phyloP scores from a whole-genome alignment of 1,140 invertebrate genomes.

The Drepana arcuata region DNA sequence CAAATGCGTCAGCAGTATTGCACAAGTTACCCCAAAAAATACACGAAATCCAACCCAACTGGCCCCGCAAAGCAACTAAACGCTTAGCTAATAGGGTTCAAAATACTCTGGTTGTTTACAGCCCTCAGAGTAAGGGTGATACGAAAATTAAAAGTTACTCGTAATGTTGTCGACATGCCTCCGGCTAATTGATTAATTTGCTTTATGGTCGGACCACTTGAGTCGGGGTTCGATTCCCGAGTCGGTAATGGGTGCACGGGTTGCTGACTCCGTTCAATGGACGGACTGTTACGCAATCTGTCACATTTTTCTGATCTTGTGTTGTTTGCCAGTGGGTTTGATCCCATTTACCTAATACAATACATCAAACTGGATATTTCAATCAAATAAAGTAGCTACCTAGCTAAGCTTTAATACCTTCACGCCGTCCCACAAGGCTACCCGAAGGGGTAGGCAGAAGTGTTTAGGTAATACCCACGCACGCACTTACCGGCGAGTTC shows the following conservation, averaged over 20 bases:
- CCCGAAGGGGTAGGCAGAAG: too few species aligned
- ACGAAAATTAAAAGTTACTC: slow-evolving; percentile 63
- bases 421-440: too few species aligned
- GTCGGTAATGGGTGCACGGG: slow-evolving; percentile 53
- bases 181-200: slow-evolving; percentile 69
- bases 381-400: too few species aligned
- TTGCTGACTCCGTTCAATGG: slow-evolving; percentile 42
- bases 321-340: too few species aligned
- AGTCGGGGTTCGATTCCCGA: slow-evolving; percentile 50
- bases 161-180: slow-evolving; percentile 67
- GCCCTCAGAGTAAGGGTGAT: slow-evolving; percentile 42
- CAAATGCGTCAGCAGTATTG: slow-evolving; percentile 64
- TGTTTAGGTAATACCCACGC: too few species aligned
- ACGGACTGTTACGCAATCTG: slow-evolving; percentile 61
- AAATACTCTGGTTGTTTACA: slow-evolving; percentile 22
- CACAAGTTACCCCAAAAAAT: slow-evolving; percentile 32
- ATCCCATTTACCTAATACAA: too few species aligned
- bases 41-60: not conserved
- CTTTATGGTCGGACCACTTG: slow-evolving; percentile 62
- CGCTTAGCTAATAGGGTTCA: slow-evolving; percentile 9
- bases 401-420: too few species aligned
- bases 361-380: slow-evolving; percentile 4
- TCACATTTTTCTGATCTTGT: slow-evolving; percentile 49
- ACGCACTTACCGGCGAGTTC: too few species aligned
- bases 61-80: not conserved